Evolutionary conservation across 92 coral and sea anemone genomes (phyloP), one percentile per base, ranked within the genome.

Genomic region (Pocillopora grandis): DNA sequence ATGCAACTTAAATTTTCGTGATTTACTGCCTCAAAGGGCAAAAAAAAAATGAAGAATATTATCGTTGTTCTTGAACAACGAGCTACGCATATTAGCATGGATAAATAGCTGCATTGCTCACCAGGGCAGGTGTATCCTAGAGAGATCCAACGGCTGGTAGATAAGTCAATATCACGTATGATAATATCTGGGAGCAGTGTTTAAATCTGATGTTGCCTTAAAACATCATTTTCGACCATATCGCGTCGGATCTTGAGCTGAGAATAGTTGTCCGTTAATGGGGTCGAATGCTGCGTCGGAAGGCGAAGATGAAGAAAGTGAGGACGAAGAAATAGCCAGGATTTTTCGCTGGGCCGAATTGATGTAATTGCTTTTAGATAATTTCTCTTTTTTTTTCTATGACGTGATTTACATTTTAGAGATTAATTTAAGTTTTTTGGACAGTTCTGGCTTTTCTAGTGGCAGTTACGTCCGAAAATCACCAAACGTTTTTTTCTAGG

Each of bases 91-190:
- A 59, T 36, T 71, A 66, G 84, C 76, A 67, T 70, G 76, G 84
- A 48, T 63, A 82, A 82, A 82, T 61, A 73, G 49, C 63, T 71
- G 35, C 75, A 62, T 82, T 72, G 78, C 67, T 60, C 19, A 62
- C 72, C 73, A 55, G 75, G 77, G 73, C 86, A 83, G 86, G 86
- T 83, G 86, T 75, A 70, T 62, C 79, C 52, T 49, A 74, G 80
- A 57, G 79, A 81, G 36, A 58, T 81, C 21, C 76, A 81, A 5
- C 70, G 85, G 75, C 86, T 52, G 74, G 86, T 83, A 62, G 73
- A 83, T 52, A 62, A 64, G 80, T 83, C 80, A 83, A 73, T 83
- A 83, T 73, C 62, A 66, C 79, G 73, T 72, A 82, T 83, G 86
- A 17, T 83, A 83, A 83, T 83, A 73, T 31, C 13, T 62, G 52